Conservation (phyloP, 2,113 vertebrate species). For the Cygnus buccinator region DNA sequence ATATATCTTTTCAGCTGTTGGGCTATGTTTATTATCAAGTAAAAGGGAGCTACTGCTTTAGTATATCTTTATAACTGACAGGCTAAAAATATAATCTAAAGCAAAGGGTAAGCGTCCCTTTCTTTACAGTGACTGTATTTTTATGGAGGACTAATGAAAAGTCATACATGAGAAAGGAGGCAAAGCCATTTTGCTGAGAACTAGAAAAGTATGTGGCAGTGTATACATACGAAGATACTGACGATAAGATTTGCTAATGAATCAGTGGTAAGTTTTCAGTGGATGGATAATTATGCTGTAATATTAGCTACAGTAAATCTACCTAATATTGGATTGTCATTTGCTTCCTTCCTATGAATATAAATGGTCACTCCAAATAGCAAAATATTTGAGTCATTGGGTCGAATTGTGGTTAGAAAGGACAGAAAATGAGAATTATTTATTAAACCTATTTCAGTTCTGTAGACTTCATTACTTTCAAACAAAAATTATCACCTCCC, state of each 20-base stretch:
- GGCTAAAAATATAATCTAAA: slow-evolving; percentile 56
- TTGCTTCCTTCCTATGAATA: not conserved
- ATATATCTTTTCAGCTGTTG: slow-evolving; percentile 71
- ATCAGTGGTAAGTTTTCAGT: not conserved
- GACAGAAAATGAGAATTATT: not conserved
- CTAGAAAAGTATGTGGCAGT: not conserved
- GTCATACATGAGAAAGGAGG: not conserved
- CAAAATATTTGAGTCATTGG: not conserved
- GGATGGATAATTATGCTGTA: not conserved
- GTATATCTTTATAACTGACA: slow-evolving; percentile 50
- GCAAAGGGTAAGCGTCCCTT: slow-evolving; percentile 30
- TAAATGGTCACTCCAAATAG: not conserved
- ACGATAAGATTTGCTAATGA: not conserved
- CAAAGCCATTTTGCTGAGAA: not conserved
- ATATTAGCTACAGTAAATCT: not conserved
- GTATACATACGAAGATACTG: not conserved
- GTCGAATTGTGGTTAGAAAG: not conserved
- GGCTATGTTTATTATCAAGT: slow-evolving; percentile 61
- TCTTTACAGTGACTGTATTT: not conserved
- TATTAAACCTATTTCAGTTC: slow-evolving; percentile 1
- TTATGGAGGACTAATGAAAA: not conserved
- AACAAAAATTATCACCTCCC: not conserved
- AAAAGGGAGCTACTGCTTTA: slow-evolving; percentile 53
- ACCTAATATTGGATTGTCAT: not conserved
- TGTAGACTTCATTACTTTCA: not conserved